Evolutionary conservation across 1,140 invertebrate species (phyloP).

Genomic region (Physella acuta): DNA sequence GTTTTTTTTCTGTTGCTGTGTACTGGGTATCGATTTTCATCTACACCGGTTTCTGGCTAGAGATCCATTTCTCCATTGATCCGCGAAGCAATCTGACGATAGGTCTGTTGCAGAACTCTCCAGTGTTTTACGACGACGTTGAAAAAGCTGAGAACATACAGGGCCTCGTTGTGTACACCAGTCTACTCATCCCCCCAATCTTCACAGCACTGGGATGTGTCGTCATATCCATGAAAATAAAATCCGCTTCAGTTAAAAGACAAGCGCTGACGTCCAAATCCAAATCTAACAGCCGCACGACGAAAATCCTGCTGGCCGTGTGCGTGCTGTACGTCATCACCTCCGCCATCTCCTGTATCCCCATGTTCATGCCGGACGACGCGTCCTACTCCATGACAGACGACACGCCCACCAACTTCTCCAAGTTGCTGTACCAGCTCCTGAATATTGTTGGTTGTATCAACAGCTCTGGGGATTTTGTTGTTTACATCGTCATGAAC

Average conservation of each 20-base stretch:
- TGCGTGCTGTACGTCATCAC: too few species aligned
- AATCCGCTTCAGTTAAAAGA: neutral
- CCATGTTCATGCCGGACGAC: neutral
- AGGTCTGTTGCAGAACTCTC: neutral
- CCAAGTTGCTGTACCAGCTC: slow-evolving; percentile 9
- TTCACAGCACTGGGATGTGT: neutral
- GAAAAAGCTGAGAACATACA: neutral
- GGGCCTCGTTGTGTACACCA: neutral
- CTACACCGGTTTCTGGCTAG: slow-evolving; percentile 12
- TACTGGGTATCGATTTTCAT: neutral
- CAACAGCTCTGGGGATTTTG: slow-evolving; percentile 10
- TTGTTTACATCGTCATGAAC: too few species aligned
- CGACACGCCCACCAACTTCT: neutral
- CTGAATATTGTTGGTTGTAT: neutral
- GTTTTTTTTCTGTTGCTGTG: neutral
- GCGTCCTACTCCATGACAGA: neutral
- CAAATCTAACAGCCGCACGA: slow-evolving; percentile 1
- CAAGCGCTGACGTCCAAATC: neutral
- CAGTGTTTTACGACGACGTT: neutral
- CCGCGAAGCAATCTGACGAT: neutral
- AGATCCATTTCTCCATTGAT: neutral
- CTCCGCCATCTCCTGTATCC: neutral
- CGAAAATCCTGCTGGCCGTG: slow-evolving; percentile 8
- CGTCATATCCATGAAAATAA: slow-evolving; percentile 1
- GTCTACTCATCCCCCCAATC: neutral